Conservation (phyloP, 2,888 invertebrate genomes). For the Epinotia brunnichana region DNA sequence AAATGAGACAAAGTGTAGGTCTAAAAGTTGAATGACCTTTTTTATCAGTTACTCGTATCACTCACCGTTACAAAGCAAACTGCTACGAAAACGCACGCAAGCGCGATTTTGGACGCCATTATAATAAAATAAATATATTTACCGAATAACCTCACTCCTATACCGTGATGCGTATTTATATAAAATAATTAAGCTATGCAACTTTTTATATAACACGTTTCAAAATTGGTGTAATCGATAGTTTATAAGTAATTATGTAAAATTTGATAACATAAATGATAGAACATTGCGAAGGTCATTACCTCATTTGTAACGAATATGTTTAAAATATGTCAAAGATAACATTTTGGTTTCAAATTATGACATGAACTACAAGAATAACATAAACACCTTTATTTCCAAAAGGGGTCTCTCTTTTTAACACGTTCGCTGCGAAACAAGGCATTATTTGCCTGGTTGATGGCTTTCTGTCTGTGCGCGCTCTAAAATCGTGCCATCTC, state of each 20-base stretch:
- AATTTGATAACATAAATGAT: slow-evolving; percentile 28
- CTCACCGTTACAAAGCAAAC: slow-evolving; percentile 59
- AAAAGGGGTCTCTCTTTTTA: too few species aligned
- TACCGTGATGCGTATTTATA: slow-evolving; percentile 22
- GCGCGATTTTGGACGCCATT: slow-evolving; percentile 52
- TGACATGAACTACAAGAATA: too few species aligned
- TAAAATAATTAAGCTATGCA: slow-evolving; percentile 13
- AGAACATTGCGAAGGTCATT: slow-evolving; percentile 4
- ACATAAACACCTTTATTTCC: too few species aligned
- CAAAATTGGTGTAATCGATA: slow-evolving; percentile 28
- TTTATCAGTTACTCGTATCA: slow-evolving; percentile 1
- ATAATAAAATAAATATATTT: slow-evolving; percentile 49
- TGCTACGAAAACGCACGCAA: slow-evolving; percentile 52
- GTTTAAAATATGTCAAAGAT: slow-evolving; percentile 44
- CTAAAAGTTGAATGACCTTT: not conserved
- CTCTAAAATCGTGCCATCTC: too few species aligned
- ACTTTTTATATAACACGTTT: slow-evolving; percentile 33
- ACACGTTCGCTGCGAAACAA: too few species aligned
- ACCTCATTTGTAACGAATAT: slow-evolving; percentile 10
- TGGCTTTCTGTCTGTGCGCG: too few species aligned
- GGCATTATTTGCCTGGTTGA: too few species aligned
- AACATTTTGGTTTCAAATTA: not conserved
- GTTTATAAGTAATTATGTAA: slow-evolving; percentile 26
- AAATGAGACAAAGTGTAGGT: not conserved
- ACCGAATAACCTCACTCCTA: slow-evolving; percentile 45